A percentile compares a stretch with the other conserved stretches of the same genome.
phyloP scores from a whole-genome alignment of 1,140 invertebrate species.

The Whitmania pigra region DNA sequence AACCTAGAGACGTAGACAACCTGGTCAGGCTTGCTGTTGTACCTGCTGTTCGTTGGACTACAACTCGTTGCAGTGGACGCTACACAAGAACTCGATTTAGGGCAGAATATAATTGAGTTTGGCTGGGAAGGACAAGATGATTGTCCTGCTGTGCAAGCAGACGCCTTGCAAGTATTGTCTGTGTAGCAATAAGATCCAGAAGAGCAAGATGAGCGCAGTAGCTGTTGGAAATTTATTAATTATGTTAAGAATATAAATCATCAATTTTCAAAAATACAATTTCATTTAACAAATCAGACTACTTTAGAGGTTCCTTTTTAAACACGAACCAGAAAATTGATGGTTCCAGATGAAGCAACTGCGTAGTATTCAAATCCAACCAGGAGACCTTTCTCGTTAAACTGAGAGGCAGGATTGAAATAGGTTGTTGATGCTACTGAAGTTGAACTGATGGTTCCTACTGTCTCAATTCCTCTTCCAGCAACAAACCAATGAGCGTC shows the following conservation, averaged over 20 bases:
- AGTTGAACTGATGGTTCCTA: neutral
- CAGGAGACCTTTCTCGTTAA: slow-evolving; percentile 8
- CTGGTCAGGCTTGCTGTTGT: neutral
- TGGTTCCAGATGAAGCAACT: neutral
- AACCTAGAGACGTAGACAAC: neutral
- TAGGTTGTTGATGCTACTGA: neutral
- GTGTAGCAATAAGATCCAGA: slow-evolving; percentile 10
- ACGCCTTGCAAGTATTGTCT: neutral
- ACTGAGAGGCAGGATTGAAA: slow-evolving; percentile 9
- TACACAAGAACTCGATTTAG: neutral
- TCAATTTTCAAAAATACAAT: neutral
- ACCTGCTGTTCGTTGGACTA: neutral
- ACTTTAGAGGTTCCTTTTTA: neutral
- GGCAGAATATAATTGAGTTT: slow-evolving; percentile 4
- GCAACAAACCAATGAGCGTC: slow-evolving; percentile 14
- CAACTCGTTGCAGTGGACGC: neutral
- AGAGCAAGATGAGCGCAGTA: neutral
- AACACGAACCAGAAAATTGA: slow-evolving; percentile 18
- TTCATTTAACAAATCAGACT: neutral
- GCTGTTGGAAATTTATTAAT: neutral
- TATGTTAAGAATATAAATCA: neutral
- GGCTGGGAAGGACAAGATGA: neutral
- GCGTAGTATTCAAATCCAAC: slow-evolving; percentile 18
- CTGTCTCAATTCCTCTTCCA: neutral
- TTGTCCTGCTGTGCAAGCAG: slow-evolving; percentile 1